A percentile compares a stretch with the other conserved stretches of the same genome.
Evolutionary conservation across 2,797 vertebrate genomes (phyloP).

Genomic region (Amniataba percoides): DNA sequence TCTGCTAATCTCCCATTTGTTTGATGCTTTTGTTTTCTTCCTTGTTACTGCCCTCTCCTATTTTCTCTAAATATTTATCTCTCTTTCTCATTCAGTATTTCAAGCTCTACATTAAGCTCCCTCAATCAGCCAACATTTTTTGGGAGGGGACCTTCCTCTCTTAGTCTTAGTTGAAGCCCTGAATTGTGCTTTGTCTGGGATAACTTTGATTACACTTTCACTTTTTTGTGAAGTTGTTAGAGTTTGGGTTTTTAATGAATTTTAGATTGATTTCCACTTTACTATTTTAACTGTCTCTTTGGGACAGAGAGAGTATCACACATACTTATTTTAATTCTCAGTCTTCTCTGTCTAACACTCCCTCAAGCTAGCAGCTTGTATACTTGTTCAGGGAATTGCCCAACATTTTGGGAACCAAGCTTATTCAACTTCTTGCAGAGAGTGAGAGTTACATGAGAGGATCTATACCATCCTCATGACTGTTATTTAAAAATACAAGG

Average conservation of each 20-base stretch:
- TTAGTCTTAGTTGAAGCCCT: background rate
- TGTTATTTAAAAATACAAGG: background rate
- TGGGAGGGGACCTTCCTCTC: background rate
- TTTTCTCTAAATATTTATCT: slow-evolving; percentile 4
- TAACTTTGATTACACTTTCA: slow-evolving; percentile 6
- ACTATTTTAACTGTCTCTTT: background rate
- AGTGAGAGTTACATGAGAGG: background rate
- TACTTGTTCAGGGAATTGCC: background rate
- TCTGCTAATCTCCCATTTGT: background rate
- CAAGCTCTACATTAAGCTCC: background rate
- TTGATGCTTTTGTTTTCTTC: background rate
- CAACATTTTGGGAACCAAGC: background rate
- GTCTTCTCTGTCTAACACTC: background rate
- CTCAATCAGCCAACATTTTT: background rate
- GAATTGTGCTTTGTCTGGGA: slow-evolving; percentile 4
- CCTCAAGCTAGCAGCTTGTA: background rate
- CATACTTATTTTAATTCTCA: background rate
- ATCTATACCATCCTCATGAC: background rate
- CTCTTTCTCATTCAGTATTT: background rate
- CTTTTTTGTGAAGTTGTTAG: background rate
- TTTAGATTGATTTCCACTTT: slow-evolving; percentile 37
- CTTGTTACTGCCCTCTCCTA: background rate
- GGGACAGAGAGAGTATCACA: background rate
- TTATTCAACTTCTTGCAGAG: background rate
- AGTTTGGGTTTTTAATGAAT: slow-evolving; percentile 6